Evolutionary conservation across 2,797 vertebrate species (phyloP).

Genomic region (Sebastiscus albofasciatus): DNA sequence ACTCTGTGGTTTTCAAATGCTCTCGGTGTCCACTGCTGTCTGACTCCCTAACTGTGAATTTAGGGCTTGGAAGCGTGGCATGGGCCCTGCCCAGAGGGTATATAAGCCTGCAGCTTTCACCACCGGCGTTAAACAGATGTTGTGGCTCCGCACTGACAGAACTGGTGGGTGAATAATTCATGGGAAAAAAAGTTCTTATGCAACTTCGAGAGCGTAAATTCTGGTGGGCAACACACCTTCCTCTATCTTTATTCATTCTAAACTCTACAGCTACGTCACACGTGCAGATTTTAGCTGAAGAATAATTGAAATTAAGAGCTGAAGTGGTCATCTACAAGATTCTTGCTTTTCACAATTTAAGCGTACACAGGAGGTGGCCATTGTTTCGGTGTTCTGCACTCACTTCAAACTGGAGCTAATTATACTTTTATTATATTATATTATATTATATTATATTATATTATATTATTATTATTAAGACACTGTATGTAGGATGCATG

Average conservation of each 20-base stretch:
- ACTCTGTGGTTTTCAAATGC: constrained; percentile 68
- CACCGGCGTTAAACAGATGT: constrained; percentile 71
- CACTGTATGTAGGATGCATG: neutral
- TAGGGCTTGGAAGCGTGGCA: constrained; percentile 71
- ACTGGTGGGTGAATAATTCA: constrained; percentile 51
- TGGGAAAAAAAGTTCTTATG: constrained; percentile 35
- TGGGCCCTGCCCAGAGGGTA: constrained; percentile 65
- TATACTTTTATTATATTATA: too few relatives aligned
- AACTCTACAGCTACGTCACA: neutral
- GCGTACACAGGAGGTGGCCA: neutral
- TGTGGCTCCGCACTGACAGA: constrained; percentile 54
- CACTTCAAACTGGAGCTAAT: neutral
- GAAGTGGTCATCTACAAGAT: neutral
- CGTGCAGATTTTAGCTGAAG: neutral
- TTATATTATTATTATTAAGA: too few relatives aligned
- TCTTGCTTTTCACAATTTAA: neutral
- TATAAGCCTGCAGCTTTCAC: constrained; percentile 65
- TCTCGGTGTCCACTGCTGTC: constrained; percentile 69
- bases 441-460: too few relatives aligned
- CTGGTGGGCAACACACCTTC: neutral
- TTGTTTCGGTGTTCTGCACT: neutral
- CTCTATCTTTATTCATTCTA: constrained; percentile 1
- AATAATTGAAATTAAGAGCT: neutral
- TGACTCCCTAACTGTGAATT: constrained; percentile 75
- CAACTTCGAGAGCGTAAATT: constrained; percentile 23